phyloP scores from a whole-genome alignment of 2,797 vertebrate species.

The Strix occidentalis region DNA sequence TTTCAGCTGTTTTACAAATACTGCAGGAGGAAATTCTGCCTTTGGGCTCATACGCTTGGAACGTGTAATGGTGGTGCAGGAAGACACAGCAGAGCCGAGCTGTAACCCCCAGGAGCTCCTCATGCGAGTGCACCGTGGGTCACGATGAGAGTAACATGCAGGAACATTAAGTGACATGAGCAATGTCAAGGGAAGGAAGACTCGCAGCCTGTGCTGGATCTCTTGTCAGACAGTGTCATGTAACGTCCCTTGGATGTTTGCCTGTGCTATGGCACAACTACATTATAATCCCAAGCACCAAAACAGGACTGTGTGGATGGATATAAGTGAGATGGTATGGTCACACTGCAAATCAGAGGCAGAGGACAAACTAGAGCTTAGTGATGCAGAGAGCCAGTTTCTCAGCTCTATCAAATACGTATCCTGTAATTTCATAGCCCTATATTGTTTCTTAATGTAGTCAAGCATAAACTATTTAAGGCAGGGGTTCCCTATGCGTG shows the following conservation, averaged over 20 bases:
- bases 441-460: not conserved
- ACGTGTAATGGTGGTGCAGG: fast-evolving
- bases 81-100: not conserved
- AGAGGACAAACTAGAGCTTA: not conserved
- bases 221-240: fast-evolving
- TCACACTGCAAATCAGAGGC: not conserved
- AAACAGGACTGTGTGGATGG: not conserved
- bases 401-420: not conserved
- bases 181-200: fast-evolving
- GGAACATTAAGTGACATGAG: fast-evolving
- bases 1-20: not conserved
- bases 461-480: constrained; percentile 43
- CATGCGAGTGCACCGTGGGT: fast-evolving
- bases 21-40: not conserved
- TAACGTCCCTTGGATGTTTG: not conserved
- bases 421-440: not conserved
- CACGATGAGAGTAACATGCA: not conserved
- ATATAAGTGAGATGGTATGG: not conserved
- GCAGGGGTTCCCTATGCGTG: not conserved
- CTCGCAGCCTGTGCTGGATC: not conserved
- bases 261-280: not conserved
- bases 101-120: not conserved
- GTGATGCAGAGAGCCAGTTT: not conserved
- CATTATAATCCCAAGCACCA: not conserved
- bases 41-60: fast-evolving